Evolutionary conservation across 2,797 vertebrate genomes (phyloP), one percentile per base, ranked within the genome.

Genomic region (Eulemur albifrons): DNA sequence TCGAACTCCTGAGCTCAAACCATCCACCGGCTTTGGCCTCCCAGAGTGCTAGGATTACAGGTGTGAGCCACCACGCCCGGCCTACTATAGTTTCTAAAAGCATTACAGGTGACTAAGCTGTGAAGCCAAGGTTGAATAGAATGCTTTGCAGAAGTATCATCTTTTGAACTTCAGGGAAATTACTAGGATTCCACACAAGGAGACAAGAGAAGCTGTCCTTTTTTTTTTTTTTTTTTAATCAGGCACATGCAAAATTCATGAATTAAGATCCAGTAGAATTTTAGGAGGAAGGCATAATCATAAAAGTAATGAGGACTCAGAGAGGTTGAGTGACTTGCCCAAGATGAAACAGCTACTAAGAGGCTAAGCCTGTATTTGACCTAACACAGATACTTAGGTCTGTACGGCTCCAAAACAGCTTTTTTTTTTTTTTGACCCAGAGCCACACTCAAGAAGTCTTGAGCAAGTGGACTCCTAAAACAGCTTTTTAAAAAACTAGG

Each of bases 341-440:
- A 69, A 93, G 32, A 87, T 92, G 88, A 90, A 86, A 90, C 23
- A 93, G 76, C 48, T 93, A 72, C 21, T 54, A 88, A 76, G 50
- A 63, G 63, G 67, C 30, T 45, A 57, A 20, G 15, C 30, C n/a
- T 61, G 1, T 73, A 87, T 85, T 82, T 48, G 20, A 72, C 21
- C 52, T 27, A 54, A 54, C 35, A 35, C 23, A 77, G 75, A 77
- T 25, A 54, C 35, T 79, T 63, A 83, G 30, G 50, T 57, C 69
- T 73, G 10, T 38, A 45, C 18, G 38, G 52, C 32, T 96, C 63
- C 38, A 63, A 82, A 95, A 69, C 5, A 69, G 20, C 54, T 54
- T 83, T 75, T 63, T 32, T 54, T 54, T 43, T 54, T 23, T 57
- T 54, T 57, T 57, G 54, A 57, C 8, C 21, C 1, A 8, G 21